Conservation (phyloP, 1,140 invertebrate genomes). For the Potamilus streckersoni region DNA sequence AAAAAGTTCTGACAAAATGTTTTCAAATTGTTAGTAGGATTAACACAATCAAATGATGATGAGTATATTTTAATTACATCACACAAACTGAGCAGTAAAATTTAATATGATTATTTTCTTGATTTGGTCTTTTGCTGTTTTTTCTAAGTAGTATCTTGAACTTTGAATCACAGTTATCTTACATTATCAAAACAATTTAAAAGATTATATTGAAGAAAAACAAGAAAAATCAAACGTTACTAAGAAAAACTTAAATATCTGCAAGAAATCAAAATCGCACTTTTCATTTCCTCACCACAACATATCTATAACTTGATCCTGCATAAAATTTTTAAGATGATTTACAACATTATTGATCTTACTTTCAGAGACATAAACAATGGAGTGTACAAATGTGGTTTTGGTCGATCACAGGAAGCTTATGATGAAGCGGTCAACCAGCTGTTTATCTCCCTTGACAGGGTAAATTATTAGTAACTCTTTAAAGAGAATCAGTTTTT, state of each 20-base stretch:
- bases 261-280: no score
- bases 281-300: no score
- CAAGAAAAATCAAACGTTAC: neutral
- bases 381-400: conserved; percentile 61
- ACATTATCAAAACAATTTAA: neutral
- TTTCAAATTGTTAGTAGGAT: no score
- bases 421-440: conserved; percentile 49
- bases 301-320: neutral
- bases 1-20: no score
- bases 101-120: no score
- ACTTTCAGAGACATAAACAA: conserved; percentile 59
- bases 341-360: conserved; percentile 1
- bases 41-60: no score
- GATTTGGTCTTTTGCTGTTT: no score
- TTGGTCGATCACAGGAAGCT: conserved; percentile 58
- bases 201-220: neutral
- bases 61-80: no score
- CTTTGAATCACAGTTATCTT: neutral
- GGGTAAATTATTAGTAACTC: conserved; percentile 32
- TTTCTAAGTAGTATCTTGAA: no score
- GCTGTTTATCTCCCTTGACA: conserved; percentile 59
- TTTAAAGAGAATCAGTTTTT: neutral
- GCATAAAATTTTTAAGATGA: neutral
- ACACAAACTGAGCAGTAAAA: no score
- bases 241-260: no score